Percentiles rank a stretch among this genome's conserved stretches.
phyloP scores from a whole-genome alignment of 2,797 vertebrate species.

The Leptoclinus maculatus region DNA sequence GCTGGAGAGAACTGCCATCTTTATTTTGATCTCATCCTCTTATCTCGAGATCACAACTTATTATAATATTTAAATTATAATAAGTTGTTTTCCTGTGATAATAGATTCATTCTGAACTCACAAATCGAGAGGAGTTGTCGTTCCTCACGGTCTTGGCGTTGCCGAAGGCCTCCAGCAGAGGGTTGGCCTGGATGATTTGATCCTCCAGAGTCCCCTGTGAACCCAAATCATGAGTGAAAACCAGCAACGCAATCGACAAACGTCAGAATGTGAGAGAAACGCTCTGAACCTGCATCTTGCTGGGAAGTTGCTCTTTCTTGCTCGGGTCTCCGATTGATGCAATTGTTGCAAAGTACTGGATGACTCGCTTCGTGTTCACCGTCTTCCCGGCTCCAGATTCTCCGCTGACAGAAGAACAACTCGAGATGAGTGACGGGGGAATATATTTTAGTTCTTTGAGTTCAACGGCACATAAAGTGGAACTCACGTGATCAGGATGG shows the following conservation, averaged over 20 bases:
- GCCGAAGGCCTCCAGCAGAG: conserved; percentile 75
- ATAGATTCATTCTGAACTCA: conserved; percentile 30
- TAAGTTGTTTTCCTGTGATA: not conserved
- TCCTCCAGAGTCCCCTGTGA: conserved; percentile 70
- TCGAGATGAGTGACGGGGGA: not conserved
- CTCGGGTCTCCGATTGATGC: conserved; percentile 63
- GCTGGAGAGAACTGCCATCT: not conserved
- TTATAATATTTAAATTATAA: not conserved
- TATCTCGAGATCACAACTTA: too few relatives aligned
- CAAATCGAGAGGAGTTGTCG: conserved; percentile 75
- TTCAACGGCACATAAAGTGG: too few relatives aligned
- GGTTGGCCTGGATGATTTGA: conserved; percentile 75
- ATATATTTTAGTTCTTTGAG: not conserved
- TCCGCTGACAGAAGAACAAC: conserved; percentile 52
- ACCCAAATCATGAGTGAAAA: conserved; percentile 77
- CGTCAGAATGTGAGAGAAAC: not conserved
- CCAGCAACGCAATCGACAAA: rapidly evolving
- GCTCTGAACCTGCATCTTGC: conserved; percentile 63
- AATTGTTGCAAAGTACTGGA: conserved; percentile 81
- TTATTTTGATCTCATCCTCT: not conserved
- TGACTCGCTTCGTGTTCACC: conserved; percentile 81
- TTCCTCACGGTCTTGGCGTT: conserved; percentile 79
- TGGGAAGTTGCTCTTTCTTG: conserved; percentile 66
- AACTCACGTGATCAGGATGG: conserved; percentile 89
- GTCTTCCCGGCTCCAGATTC: conserved; percentile 82